Evolutionary conservation across 2,888 invertebrate species (phyloP).

Genomic region (Ephialtes manifestator): DNA sequence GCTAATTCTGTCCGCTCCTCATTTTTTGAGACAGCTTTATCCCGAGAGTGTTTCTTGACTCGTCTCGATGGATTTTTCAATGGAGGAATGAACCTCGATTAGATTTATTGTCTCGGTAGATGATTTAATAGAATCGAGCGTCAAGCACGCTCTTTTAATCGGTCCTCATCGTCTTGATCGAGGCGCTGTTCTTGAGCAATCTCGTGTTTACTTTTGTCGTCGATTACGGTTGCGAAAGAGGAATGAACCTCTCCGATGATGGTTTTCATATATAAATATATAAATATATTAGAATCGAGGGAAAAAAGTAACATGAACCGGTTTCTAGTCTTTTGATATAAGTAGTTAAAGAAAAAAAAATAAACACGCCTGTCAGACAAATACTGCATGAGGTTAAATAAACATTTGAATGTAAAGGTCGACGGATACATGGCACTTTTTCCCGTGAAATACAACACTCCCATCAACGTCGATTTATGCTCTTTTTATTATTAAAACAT

Average conservation of each 20-base stretch:
- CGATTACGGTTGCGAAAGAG: constrained; percentile 44
- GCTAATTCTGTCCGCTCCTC: constrained; percentile 24
- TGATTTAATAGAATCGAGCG: constrained; percentile 16
- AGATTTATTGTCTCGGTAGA: constrained; percentile 40
- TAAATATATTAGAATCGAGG: constrained; percentile 42
- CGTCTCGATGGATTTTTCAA: constrained; percentile 40
- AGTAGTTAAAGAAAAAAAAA: constrained; percentile 59
- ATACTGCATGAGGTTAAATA: constrained; percentile 45
- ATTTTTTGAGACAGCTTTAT: constrained; percentile 11
- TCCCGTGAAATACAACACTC: constrained; percentile 18
- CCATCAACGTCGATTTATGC: constrained; percentile 40
- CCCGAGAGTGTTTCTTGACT: constrained; percentile 11
- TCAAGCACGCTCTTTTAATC: constrained; percentile 37
- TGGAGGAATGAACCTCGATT: constrained; percentile 63
- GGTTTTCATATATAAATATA: constrained; percentile 32
- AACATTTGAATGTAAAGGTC: constrained; percentile 54
- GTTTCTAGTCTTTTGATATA: constrained; percentile 72
- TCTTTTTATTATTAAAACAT: constrained; percentile 84
- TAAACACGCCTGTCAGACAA: constrained; percentile 37
- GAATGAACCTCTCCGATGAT: constrained; percentile 57
- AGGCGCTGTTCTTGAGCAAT: constrained; percentile 24
- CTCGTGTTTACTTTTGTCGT: constrained; percentile 27
- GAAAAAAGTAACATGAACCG: constrained; percentile 33
- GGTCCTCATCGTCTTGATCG: constrained; percentile 46
- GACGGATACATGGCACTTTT: constrained; percentile 14